Conservation (phyloP, 2,888 invertebrate species). For the Orthosia gracilis region DNA sequence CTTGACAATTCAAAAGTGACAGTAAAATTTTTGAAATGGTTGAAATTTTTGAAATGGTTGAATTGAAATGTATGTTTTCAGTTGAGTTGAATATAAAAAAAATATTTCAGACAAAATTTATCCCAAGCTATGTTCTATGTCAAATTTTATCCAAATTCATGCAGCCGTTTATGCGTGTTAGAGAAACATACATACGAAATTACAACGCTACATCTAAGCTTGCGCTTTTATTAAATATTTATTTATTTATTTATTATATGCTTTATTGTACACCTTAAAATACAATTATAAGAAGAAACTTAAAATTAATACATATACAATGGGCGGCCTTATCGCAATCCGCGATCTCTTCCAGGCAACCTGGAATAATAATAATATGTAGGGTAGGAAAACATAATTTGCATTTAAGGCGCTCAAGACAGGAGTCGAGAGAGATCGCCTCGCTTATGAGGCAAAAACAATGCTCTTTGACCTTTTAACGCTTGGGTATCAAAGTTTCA, state of each 20-base stretch:
- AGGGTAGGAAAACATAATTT: slow-evolving; percentile 35
- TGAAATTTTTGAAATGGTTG: too few species aligned
- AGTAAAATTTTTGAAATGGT: too few species aligned
- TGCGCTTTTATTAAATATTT: slow-evolving; percentile 5
- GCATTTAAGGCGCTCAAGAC: slow-evolving; percentile 29
- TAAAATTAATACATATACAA: too few species aligned
- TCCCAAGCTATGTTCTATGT: neutral
- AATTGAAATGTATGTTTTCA: too few species aligned
- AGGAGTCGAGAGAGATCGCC: slow-evolving; percentile 24
- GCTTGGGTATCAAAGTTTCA: slow-evolving; percentile 18
- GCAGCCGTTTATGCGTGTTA: neutral
- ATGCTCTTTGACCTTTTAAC: slow-evolving; percentile 36
- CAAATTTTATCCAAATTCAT: slow-evolving; percentile 1
- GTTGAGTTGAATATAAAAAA: too few species aligned
- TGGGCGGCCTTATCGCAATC: too few species aligned
- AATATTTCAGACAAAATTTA: neutral
- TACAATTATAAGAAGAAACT: too few species aligned
- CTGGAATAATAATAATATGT: too few species aligned
- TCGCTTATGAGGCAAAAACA: slow-evolving; percentile 32
- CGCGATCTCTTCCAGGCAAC: too few species aligned
- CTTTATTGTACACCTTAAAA: too few species aligned
- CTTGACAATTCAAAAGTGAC: too few species aligned
- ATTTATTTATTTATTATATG: too few species aligned
- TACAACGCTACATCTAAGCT: neutral
- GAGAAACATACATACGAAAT: slow-evolving; percentile 6